A percentile compares a stretch with the other conserved stretches of the same genome.
These are phyloP conservation scores for Belgica antarctica DNA, from an alignment of 2,888 invertebrate genomes.

Conservation along the genomic window DNA sequence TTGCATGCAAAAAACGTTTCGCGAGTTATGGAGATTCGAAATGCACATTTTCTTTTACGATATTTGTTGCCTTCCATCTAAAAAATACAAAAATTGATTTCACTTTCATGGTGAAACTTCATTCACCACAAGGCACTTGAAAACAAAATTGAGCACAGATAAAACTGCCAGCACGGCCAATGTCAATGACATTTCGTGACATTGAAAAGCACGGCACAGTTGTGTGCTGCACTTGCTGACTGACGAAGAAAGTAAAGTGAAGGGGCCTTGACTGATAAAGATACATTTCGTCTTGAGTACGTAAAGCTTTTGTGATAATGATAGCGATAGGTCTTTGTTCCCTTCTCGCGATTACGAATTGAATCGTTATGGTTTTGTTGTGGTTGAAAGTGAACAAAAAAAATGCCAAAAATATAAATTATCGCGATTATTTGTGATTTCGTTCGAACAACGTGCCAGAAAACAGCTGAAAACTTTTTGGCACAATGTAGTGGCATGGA, in stretches of 20 bases:
- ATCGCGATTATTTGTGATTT: neutral
- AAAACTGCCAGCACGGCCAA: slow-evolving; percentile 22
- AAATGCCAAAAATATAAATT: neutral
- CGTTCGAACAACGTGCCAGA: slow-evolving; percentile 9
- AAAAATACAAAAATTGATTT: neutral
- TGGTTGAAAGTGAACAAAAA: neutral
- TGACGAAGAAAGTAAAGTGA: neutral
- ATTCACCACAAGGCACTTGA: neutral
- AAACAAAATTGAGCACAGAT: slow-evolving; percentile 5
- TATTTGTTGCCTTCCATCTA: neutral
- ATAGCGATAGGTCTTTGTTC: neutral
- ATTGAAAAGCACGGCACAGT: slow-evolving; percentile 25
- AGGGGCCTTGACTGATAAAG: neutral
- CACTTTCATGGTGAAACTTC: slow-evolving; percentile 19
- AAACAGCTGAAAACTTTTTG: neutral
- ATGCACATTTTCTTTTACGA: neutral
- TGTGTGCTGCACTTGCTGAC: neutral
- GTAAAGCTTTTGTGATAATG: neutral
- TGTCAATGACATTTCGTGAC: slow-evolving; percentile 41
- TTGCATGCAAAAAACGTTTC: neutral
- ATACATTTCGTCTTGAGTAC: neutral
- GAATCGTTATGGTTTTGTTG: neutral
- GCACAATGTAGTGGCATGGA: slow-evolving; percentile 2
- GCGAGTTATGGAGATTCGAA: neutral
- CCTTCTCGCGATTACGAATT: neutral